Evolutionary conservation across 2,888 invertebrate genomes (phyloP).

Genomic region (Eristalinus sepulchralis): DNA sequence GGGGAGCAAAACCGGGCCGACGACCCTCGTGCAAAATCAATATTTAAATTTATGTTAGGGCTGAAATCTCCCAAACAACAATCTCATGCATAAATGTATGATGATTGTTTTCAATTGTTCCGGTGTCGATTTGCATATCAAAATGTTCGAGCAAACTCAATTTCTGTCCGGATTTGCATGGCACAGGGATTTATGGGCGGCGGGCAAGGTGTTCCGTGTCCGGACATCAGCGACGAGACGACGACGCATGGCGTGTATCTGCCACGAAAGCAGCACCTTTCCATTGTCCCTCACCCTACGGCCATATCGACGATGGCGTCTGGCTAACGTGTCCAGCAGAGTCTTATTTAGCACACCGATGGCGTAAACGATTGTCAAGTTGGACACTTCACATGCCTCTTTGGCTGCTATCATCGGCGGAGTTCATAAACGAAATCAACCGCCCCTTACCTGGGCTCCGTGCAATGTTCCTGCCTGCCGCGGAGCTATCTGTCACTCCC

Average conservation of each 20-base stretch:
- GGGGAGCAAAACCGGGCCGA: neutral
- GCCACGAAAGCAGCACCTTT: neutral
- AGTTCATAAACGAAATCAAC: slow-evolving; percentile 18
- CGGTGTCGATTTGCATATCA: slow-evolving; percentile 74
- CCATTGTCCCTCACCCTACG: neutral
- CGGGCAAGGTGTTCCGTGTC: slow-evolving; percentile 48
- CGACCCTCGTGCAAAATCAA: slow-evolving; percentile 56
- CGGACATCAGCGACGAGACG: neutral
- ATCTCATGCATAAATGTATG: slow-evolving; percentile 74
- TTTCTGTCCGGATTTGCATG: slow-evolving; percentile 61
- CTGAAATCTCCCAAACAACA: slow-evolving; percentile 67
- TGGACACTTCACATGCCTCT: neutral
- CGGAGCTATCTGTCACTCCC: slow-evolving; percentile 13
- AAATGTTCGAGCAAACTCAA: slow-evolving; percentile 72
- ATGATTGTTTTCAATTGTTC: slow-evolving; percentile 74
- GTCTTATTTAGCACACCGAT: slow-evolving; percentile 2
- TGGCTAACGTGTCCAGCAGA: neutral
- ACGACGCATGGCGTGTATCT: neutral
- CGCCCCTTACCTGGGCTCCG: neutral
- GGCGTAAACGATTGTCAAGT: slow-evolving; percentile 41
- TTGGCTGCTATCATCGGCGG: neutral
- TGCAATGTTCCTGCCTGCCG: neutral
- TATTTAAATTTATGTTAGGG: slow-evolving; percentile 70
- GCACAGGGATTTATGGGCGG: slow-evolving; percentile 63
- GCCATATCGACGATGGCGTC: neutral